Evolutionary conservation across 1,140 invertebrate species (phyloP).

Genomic region (Aphaenogaster floridana): DNA sequence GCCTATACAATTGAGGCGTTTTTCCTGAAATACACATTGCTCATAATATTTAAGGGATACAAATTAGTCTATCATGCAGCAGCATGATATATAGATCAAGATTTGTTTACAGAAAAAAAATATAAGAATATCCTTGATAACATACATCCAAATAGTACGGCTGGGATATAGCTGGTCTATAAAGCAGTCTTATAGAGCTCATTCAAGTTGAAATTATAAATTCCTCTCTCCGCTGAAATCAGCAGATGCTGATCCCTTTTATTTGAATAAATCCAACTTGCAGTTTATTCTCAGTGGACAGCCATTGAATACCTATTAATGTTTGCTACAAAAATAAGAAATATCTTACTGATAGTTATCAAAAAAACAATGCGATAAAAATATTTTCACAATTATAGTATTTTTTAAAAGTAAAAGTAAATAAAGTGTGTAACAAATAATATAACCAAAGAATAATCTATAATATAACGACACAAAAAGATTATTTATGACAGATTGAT

Average conservation of each 20-base stretch:
- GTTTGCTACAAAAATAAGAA: conserved; percentile 18
- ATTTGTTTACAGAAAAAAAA: conserved; percentile 93
- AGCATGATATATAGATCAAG: not conserved
- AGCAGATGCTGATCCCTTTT: conserved; percentile 98
- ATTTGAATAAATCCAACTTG: conserved; percentile 99
- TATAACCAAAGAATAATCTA: not conserved
- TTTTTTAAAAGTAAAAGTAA: not conserved
- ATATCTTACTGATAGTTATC: not conserved
- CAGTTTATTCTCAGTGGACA: conserved; percentile 98
- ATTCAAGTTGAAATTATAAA: conserved; percentile 99
- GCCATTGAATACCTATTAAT: conserved; percentile 96
- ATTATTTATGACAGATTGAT: not conserved
- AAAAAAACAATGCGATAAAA: conserved; percentile 4
- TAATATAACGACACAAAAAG: not conserved
- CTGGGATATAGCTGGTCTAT: conserved; percentile 98
- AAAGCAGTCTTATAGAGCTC: conserved; percentile 97
- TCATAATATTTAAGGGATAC: not conserved
- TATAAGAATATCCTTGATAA: conserved; percentile 99
- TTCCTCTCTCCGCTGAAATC: conserved; percentile 98
- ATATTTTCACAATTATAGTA: not conserved
- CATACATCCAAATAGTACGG: conserved; percentile 98
- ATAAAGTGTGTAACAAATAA: not conserved
- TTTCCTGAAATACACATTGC: conserved; percentile 90
- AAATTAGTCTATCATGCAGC: not conserved
- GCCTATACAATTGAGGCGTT: conserved; percentile 97